Evolutionary conservation across 2,113 vertebrate species (phyloP), one percentile per base, ranked within the genome.

Genomic region (Prinia subflava): DNA sequence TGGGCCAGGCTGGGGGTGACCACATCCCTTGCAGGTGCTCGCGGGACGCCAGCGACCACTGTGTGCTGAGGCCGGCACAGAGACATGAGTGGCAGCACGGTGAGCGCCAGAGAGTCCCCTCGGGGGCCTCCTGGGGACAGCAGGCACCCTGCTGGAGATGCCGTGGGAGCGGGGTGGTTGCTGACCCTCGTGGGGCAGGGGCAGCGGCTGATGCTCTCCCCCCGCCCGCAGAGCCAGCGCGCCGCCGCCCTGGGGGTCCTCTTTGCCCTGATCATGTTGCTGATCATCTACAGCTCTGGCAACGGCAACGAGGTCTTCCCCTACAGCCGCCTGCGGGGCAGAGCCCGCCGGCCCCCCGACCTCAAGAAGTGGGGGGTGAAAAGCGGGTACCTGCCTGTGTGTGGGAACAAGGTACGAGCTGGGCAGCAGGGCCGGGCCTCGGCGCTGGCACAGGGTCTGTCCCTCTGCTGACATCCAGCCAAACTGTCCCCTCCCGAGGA

Each of bases 251-350:
- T 99, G 83, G 97, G 98, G 41, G 95, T 98, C 88, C 92, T 99
- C 94, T 98, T 99, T 89, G 98, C 99, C 90, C 97, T 99, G 94
- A 98, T 98, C 92, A 99, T 98, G 69, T 98, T 99, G 95, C 98
- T 99, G 96, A 99, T 99, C 97, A 98, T 99, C 96, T 99, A 99
- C 95, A 98, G 98, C 97, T 99, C 99, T 39, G 98, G 98, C 97
- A 99, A 97, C n/a, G 94, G 95, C 83, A 98, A 53, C 6, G 98
- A 99, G 30, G 97, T 96, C 53, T 96, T 98, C 73, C 98, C 97
- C 44, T 96, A 98, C 30, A 88, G 98, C 56, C 96, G 98, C 56
- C 97, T 95, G 42, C 93, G 87, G 50, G 89, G 93, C 50, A 98
- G 87, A 62, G 68, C 86, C 44, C 97, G 93, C 49, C 65, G 87